Evolutionary conservation across 2,888 invertebrate species (phyloP).

Genomic region (Drosophila subsilvestris): DNA sequence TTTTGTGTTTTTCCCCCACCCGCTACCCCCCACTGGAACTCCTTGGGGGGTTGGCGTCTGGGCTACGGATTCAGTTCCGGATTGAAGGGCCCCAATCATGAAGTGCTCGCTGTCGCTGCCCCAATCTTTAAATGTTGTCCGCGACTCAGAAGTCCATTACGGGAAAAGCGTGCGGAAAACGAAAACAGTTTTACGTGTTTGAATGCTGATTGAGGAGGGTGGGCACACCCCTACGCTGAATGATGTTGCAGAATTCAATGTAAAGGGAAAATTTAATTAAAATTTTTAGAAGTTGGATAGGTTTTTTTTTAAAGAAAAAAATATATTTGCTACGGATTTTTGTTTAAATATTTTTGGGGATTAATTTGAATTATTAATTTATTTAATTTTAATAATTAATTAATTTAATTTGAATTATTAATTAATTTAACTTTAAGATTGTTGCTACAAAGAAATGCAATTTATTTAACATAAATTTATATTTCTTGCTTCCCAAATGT

Average conservation of each 20-base stretch:
- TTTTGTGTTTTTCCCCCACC: constrained; percentile 50
- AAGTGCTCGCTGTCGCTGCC: constrained; percentile 61
- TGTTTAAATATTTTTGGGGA: no score
- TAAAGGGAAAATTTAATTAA: constrained; percentile 23
- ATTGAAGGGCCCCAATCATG: constrained; percentile 66
- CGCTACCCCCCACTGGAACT: background rate
- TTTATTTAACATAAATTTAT: background rate
- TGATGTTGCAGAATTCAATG: background rate
- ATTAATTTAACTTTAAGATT: no score
- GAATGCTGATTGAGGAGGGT: constrained; percentile 19
- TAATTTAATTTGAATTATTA: no score
- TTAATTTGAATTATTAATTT: no score
- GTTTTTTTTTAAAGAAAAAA: background rate
- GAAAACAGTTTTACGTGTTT: constrained; percentile 23
- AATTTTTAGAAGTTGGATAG: background rate
- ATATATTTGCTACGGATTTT: background rate
- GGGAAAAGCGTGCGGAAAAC: background rate
- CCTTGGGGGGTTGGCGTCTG: constrained; percentile 44
- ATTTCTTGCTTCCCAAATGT: constrained; percentile 5
- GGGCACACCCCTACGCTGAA: background rate
- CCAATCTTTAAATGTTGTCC: constrained; percentile 62
- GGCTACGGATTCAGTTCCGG: constrained; percentile 11
- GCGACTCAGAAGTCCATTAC: constrained; percentile 50
- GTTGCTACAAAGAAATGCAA: no score
- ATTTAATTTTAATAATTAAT: no score